These are phyloP conservation scores for Sthenelais limicola DNA, from an alignment of 2,888 invertebrate species.

Conservation along the genomic window DNA sequence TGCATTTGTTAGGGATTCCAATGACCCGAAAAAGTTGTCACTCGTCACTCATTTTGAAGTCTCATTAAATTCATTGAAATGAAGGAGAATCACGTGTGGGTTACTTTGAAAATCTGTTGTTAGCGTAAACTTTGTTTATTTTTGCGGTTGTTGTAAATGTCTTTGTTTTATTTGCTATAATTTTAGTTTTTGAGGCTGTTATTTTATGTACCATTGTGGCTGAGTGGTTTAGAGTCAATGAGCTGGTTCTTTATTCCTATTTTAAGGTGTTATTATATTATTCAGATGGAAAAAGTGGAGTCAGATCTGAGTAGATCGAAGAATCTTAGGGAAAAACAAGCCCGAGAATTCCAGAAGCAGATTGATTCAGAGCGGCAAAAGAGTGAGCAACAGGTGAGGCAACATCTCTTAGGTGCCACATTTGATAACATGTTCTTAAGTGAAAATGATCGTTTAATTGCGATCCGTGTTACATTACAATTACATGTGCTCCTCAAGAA, in stretches of 20 bases:
- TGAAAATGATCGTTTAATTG: too few species aligned
- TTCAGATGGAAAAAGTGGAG: slow-evolving; percentile 67
- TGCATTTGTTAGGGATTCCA: too few species aligned
- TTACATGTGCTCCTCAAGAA: too few species aligned
- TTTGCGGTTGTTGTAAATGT: background rate
- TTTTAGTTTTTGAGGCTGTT: background rate
- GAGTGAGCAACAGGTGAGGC: slow-evolving; percentile 65
- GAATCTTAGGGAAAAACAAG: slow-evolving; percentile 67
- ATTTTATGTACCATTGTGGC: too few species aligned
- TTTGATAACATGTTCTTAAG: background rate
- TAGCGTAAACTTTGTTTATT: background rate
- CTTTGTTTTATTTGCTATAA: background rate
- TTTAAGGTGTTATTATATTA: background rate
- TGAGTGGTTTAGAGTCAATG: background rate
- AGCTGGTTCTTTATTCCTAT: background rate
- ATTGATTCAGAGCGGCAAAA: slow-evolving; percentile 61
- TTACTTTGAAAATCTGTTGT: too few species aligned
- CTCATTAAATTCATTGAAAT: too few species aligned
- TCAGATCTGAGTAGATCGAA: slow-evolving; percentile 67
- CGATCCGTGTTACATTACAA: too few species aligned
- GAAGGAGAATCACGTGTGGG: too few species aligned
- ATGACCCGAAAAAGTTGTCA: too few species aligned
- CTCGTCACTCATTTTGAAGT: too few species aligned
- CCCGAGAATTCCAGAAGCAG: slow-evolving; percentile 64
- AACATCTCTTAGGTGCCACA: background rate